Conservation (phyloP, 1,140 invertebrate species). For the Proales similis region DNA sequence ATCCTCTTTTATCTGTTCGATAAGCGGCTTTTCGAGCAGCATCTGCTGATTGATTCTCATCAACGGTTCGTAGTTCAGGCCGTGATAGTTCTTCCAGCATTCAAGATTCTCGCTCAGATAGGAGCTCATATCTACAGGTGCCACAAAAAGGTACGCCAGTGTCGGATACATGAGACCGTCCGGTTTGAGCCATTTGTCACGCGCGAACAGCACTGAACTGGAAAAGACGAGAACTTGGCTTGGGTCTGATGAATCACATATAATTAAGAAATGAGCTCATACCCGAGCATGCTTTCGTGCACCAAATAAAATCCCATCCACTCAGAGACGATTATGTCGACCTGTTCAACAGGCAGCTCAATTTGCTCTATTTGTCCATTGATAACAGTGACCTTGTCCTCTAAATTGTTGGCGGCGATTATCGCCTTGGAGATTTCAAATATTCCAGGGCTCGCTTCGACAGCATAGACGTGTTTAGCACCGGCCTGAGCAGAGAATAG, state of each 20-base stretch:
- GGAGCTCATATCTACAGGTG: slow-evolving; percentile 93
- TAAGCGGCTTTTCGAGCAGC: slow-evolving; percentile 1
- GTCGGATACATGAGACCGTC: slow-evolving; percentile 82
- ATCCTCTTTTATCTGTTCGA: slow-evolving; percentile 17
- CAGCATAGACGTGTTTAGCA: slow-evolving; percentile 89
- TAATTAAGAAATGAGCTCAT: slow-evolving; percentile 84
- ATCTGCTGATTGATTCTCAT: slow-evolving; percentile 1
- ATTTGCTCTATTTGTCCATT: slow-evolving; percentile 98
- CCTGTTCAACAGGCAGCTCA: slow-evolving; percentile 75
- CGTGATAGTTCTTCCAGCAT: slow-evolving; percentile 87
- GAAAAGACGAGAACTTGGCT: background rate
- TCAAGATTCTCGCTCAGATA: slow-evolving; percentile 99
- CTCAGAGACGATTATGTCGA: slow-evolving; percentile 96
- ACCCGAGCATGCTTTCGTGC: slow-evolving; percentile 98
- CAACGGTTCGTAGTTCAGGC: slow-evolving; percentile 65
- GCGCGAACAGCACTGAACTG: slow-evolving; percentile 82
- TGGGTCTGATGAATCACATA: background rate
- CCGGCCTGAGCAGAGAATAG: slow-evolving; percentile 97
- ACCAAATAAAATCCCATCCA: slow-evolving; percentile 99
- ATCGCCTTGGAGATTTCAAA: slow-evolving; percentile 85
- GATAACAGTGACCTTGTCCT: slow-evolving; percentile 69
- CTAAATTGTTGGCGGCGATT: slow-evolving; percentile 74
- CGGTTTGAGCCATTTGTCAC: slow-evolving; percentile 83
- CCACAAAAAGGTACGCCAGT: slow-evolving; percentile 75
- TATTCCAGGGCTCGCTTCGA: slow-evolving; percentile 96